These are phyloP conservation scores for Philonicus albiceps DNA, from an alignment of 2,888 invertebrate species.

Conservation along the genomic window DNA sequence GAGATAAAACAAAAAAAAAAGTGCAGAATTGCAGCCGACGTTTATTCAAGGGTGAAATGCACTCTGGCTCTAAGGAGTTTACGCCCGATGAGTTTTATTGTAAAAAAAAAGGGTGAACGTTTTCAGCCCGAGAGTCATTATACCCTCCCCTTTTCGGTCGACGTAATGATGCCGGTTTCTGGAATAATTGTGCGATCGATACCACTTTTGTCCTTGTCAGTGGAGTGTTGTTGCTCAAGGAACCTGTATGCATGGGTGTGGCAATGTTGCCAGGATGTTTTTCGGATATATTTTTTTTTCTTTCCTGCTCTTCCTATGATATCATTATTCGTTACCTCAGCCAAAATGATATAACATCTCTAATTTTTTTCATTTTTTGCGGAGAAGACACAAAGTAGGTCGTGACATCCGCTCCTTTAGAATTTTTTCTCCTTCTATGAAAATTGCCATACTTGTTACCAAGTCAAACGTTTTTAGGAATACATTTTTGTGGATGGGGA, in stretches of 20 bases:
- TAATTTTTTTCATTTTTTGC: not conserved
- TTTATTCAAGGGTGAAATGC: conserved; percentile 14
- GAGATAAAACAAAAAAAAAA: not conserved
- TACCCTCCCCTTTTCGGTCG: not conserved
- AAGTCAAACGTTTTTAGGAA: not conserved
- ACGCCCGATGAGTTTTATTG: conserved; percentile 18
- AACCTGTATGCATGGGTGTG: conserved; percentile 46
- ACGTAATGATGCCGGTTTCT: conserved; percentile 20
- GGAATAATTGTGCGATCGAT: conserved; percentile 34
- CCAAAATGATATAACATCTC: not conserved
- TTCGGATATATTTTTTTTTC: not conserved
- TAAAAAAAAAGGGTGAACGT: not conserved
- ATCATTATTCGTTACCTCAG: conserved; percentile 13
- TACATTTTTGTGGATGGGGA: not conserved
- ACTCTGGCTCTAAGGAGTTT: not conserved
- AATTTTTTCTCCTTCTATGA: not conserved
- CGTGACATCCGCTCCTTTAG: not conserved
- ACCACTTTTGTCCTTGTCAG: conserved; percentile 26
- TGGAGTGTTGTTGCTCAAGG: not conserved
- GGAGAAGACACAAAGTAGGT: not conserved
- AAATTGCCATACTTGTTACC: not conserved
- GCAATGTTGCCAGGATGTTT: conserved; percentile 45
- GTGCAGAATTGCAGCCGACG: not conserved
- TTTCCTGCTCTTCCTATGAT: not conserved
- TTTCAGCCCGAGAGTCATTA: not conserved